Evolutionary conservation across 2,797 vertebrate genomes (phyloP), one percentile per base, ranked within the genome.

Genomic region (Rhodeus uyekii): DNA sequence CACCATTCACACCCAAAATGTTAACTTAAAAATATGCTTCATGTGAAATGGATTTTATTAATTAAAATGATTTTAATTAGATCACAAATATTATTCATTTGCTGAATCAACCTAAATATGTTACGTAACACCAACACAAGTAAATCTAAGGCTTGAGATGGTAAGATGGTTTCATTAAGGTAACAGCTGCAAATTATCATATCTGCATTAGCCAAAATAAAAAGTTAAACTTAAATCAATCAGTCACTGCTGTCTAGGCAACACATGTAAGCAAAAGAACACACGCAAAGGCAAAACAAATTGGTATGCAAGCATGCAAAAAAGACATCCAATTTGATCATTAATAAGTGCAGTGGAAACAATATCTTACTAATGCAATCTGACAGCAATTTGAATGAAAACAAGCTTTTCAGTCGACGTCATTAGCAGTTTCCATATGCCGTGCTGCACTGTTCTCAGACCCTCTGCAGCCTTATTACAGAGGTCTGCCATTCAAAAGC

Each of bases 401-500:
- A 82, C 72, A 76, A 68, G 72, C 24, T 82, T 82, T 67, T 68
- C 36, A 2, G 19, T 1, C 12, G 13, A 36, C 1, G 29, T 58
- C 19, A 76, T 68, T 76, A 76, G 48, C 48, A 67, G 72, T 55
- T 75, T 53, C 61, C 72, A 76, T 58, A 76, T 75, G 71, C 14
- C 58, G 42, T 55, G 38, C 36, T 24, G 69, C 22, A 68, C 76
- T 76, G 72, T 68, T 82, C 36, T 55, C 27, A 67, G 24, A 75
- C 61, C 58, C 32, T 55, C 12, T 61, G 73, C 74, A 65, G 36
- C 27, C 24, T 36, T 84, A 55, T 77, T 50, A 76, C 67, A 78
- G 48, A 81, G 74, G 76, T 78, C 60, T 81, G 67, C 73, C 82
- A 68, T 81, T 83, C 68, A 84, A 72, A 46, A 61, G 14, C 48